phyloP scores from a whole-genome alignment of 2,888 invertebrate species.

The Tupiocoris notatus region DNA sequence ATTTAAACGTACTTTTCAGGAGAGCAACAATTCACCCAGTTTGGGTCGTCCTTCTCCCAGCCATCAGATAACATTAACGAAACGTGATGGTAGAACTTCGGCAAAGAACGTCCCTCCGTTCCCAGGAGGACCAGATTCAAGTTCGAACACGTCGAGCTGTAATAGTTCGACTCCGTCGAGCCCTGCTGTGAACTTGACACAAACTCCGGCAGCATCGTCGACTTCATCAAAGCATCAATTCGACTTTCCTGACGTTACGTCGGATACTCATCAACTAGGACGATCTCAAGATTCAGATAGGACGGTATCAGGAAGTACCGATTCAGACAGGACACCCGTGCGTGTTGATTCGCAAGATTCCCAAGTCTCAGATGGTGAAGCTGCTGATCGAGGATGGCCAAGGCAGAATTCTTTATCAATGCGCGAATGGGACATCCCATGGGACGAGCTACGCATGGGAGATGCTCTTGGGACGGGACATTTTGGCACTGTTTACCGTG shows the following conservation, averaged over 20 bases:
- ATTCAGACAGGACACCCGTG: constrained; percentile 78
- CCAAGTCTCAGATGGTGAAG: constrained; percentile 67
- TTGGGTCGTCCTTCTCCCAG: constrained; percentile 55
- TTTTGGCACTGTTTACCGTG: constrained; percentile 92
- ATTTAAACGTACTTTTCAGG: constrained; percentile 72
- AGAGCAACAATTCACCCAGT: constrained; percentile 57
- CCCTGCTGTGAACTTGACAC: constrained; percentile 69
- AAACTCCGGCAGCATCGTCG: constrained; percentile 51
- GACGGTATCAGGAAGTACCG: constrained; percentile 62
- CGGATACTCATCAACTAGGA: constrained; percentile 60
- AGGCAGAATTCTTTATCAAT: constrained; percentile 82
- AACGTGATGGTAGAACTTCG: constrained; percentile 57
- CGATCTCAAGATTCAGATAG: constrained; percentile 52
- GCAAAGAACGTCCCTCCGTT: constrained; percentile 60
- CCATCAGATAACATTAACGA: constrained; percentile 52
- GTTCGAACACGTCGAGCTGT: constrained; percentile 92
- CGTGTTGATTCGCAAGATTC: constrained; percentile 81
- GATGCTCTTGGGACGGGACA: constrained; percentile 88
- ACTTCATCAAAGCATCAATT: constrained; percentile 58
- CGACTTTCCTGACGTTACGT: constrained; percentile 66
- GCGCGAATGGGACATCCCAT: constrained; percentile 98
- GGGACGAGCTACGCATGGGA: constrained; percentile 82
- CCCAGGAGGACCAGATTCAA: constrained; percentile 73
- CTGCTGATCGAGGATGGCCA: constrained; percentile 62
- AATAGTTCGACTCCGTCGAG: constrained; percentile 95